Percentiles rank a stretch among this genome's conserved stretches.
phyloP scores from a whole-genome alignment of 2,113 vertebrate species.

The Microcebus ravelobensis region DNA sequence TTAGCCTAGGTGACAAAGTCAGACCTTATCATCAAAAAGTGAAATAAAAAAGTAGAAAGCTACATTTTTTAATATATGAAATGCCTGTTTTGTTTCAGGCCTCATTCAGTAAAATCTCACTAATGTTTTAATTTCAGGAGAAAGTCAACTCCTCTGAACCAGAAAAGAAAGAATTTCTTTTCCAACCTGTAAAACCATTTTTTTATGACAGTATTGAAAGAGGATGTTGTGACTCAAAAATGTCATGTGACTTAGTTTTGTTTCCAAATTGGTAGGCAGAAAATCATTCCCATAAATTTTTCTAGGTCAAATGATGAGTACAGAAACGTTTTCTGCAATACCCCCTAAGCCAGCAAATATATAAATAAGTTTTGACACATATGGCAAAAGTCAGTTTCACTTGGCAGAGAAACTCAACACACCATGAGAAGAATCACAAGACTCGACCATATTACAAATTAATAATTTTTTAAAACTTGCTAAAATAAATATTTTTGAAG shows the following conservation, averaged over 20 bases:
- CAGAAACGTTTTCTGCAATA: not conserved
- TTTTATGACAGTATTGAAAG: not conserved
- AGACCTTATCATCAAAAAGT: too few species aligned
- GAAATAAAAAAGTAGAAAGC: not conserved
- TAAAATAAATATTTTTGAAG: conserved; percentile 64
- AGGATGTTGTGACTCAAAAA: not conserved
- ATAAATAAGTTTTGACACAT: not conserved
- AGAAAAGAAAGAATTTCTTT: not conserved
- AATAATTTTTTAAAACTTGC: conserved; percentile 52
- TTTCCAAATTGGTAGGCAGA: not conserved
- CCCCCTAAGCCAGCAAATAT: not conserved
- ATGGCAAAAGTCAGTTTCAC: not conserved
- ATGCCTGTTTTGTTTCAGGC: not conserved
- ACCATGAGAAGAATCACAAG: conserved; percentile 38
- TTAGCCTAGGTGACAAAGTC: too few species aligned
- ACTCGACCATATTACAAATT: conserved; percentile 42
- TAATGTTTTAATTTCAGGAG: conserved; percentile 5
- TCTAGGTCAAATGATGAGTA: not conserved
- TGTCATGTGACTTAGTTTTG: not conserved
- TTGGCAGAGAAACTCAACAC: conserved; percentile 35
- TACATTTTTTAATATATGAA: not conserved
- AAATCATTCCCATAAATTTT: not conserved
- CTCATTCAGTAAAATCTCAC: not conserved
- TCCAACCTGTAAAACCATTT: not conserved
- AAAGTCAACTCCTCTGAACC: not conserved